Base-by-base conservation (phyloP, 2,797 vertebrate species). In the Mareca strepera region DNA sequence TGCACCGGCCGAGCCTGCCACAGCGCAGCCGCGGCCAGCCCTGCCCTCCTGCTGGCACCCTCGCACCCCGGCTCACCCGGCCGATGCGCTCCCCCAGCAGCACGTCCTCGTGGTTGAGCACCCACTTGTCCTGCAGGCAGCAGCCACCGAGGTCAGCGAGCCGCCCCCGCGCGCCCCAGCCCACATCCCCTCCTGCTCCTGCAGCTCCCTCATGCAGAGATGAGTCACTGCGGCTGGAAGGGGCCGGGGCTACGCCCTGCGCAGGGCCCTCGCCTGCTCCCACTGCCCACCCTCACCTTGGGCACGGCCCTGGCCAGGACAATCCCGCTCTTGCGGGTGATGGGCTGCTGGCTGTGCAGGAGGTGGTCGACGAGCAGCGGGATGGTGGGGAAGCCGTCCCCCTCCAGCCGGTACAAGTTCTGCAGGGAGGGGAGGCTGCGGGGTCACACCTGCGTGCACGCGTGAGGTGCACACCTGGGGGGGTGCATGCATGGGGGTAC, bases 111-210 rank as follows among this genome's bases (percentile, higher is more conserved):
- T 99, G 99, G 74, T 99, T 98, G 76, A 99, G 97, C 53, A 98
- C 99, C 99, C 99, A 99, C 95, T 99, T 99, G 97, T 99, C 99
- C 99, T 99, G 93, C 55, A 88, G 72, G 7, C 21, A 95, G 75
- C 21, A 28, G 41, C 62, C 8, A 69, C 55, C 6, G 18, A 52
- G 23, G 58, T 59, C 3, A 3, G 35, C 72, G 81, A 91, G 52
- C 52, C 1, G 1, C 14, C 17, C 46, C 52, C 43, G 37, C 7
- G 33, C 33, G 33, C 33, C 33, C 33, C 37, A 39, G 37, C 16
- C 39, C 48, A 31, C 12, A 21, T 4, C 8, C 3, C 26, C 28
- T 8, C 50, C 20, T 21, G n/a, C 37, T 33, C 68, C 60, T 37
- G 35, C 66, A 70, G 31, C 20, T 33, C 52, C 17, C 29, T 41